phyloP scores from a whole-genome alignment of 2,113 vertebrate genomes.

The Phrynosoma blainvillii region DNA sequence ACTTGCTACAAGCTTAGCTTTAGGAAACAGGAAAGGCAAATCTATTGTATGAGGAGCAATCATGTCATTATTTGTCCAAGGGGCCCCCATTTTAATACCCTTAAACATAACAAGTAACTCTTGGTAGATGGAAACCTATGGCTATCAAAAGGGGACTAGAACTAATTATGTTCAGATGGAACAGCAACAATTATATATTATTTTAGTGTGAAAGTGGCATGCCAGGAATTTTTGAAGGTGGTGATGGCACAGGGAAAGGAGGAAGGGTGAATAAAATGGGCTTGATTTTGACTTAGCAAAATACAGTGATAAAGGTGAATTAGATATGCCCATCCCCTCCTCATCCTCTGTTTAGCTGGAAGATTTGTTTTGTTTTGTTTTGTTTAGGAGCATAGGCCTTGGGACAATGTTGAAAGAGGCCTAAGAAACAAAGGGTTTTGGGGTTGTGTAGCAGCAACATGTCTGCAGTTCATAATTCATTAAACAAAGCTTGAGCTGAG shows the following conservation, averaged over 20 bases:
- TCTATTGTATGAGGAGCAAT: slow-evolving; percentile 28
- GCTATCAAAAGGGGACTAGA: neutral
- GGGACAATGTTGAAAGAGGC: too few relatives aligned
- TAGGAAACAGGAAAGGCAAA: slow-evolving; percentile 37
- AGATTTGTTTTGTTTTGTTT: too few relatives aligned
- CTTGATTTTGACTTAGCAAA: neutral
- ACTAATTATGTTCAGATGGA: neutral
- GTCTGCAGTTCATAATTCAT: too few relatives aligned
- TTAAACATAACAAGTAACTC: neutral
- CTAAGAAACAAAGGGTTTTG: too few relatives aligned
- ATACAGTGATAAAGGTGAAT: too few relatives aligned
- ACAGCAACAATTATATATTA: neutral
- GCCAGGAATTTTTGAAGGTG: accelerated
- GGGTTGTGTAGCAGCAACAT: too few relatives aligned
- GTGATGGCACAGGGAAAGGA: neutral
- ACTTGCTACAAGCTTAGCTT: slow-evolving; percentile 42
- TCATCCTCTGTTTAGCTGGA: too few relatives aligned
- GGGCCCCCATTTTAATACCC: neutral
- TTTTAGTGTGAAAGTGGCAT: neutral
- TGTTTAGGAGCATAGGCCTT: too few relatives aligned
- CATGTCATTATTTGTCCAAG: neutral
- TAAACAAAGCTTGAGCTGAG: too few relatives aligned
- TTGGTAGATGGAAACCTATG: neutral
- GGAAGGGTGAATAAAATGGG: neutral
- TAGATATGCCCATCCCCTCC: too few relatives aligned